Base-by-base conservation (phyloP, 2,797 vertebrate species). In the Harpagifer antarcticus region DNA sequence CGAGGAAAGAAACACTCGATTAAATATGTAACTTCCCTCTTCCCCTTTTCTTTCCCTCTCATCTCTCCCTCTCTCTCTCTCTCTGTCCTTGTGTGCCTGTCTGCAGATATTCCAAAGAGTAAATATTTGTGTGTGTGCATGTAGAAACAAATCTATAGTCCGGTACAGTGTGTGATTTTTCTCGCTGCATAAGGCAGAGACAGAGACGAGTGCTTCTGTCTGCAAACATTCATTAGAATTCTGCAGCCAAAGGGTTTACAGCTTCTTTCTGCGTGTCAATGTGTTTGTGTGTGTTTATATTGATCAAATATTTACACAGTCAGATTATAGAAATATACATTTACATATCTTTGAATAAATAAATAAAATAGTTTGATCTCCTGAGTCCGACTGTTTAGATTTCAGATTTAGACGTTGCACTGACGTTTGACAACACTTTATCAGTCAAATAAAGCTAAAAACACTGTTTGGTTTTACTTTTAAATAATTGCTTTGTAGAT, bases 1-100 rank as follows among this genome's bases (percentile, higher is more conserved):
- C 88, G 95, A 97, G 89, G 95, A 84, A 87, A 90, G 89, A 86
- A 97, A 89, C 96, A 96, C 95, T 94, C 93, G 93, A 96, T 95
- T 95, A 96, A 94, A 97, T 97, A 95, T 95, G 94, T 95, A 96
- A 95, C 95, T 95, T 92, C 86, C 86, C 27, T 53, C 68, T 84
- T 84, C 73, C 72, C 81, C 82, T 91, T 74, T 83, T 79, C 76
- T 74, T 64, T 68, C 68, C 64, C 79, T 79, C 84, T 86, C 89
- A 81, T 85, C 72, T 77, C 86, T 76, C 50, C 69, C n/a, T n/a
- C n/a, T n/a, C 68, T 76, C 76, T 76, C 62, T 76, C 62, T 76
- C 62, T 58, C 79, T 91, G 90, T 93, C 89, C 91, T 93, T 88
- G 88, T 93, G 88, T 80, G 88, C 79, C 84, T 74, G 82, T 58